Conservation (phyloP, 1,140 invertebrate genomes). For the Dolichoris vasculosae region DNA sequence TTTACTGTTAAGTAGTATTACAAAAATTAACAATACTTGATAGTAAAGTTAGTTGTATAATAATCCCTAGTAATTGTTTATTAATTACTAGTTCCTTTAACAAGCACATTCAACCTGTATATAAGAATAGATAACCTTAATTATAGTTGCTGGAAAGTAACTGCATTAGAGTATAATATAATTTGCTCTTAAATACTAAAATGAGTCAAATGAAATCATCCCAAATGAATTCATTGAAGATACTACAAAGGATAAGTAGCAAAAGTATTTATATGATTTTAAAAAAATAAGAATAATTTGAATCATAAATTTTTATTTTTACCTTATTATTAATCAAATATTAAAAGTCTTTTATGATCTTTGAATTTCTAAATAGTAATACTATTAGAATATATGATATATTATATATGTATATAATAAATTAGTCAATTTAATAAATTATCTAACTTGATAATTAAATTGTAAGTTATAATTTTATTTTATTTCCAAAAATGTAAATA, state of each 20-base stretch:
- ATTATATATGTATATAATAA: no score
- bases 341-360: no score
- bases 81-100: not conserved
- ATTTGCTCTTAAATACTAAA: not conserved
- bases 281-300: no score
- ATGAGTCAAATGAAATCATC: constrained; percentile 12
- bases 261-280: not conserved
- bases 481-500: no score
- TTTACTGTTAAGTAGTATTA: no score
- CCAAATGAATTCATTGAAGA: constrained; percentile 15
- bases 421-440: no score
- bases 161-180: not conserved
- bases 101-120: constrained; percentile 22
- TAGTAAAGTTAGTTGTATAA: not conserved
- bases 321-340: no score
- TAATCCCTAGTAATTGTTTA: constrained; percentile 22
- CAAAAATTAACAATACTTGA: not conserved
- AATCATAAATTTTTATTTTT: no score
- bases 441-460: no score
- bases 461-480: no score
- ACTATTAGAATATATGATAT: no score
- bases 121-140: constrained; percentile 18
- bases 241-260: not conserved
- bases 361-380: no score
- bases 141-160: not conserved